These are phyloP conservation scores for Melanotaenia trifasciata DNA, from an alignment of 2,797 vertebrate genomes.

Conservation along the genomic window DNA sequence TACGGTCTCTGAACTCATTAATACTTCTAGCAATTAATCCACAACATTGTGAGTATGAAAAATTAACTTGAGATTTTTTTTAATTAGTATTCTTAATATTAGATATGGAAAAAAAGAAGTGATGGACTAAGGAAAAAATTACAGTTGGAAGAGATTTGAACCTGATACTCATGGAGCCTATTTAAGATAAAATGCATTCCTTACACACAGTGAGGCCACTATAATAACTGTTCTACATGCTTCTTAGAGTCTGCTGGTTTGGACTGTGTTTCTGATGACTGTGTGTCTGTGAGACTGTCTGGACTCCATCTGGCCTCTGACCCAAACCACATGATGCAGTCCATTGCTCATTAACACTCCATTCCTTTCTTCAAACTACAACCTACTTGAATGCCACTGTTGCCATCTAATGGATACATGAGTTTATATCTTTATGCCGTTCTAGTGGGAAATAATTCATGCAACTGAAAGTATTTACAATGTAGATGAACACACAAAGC, in stretches of 20 bases:
- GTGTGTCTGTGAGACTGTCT: conserved; percentile 56
- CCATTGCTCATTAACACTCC: conserved; percentile 58
- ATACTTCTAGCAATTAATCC: conserved; percentile 31
- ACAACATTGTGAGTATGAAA: conserved; percentile 5
- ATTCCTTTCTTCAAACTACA: conserved; percentile 37
- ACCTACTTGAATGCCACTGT: conserved; percentile 49
- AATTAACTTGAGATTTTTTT: not conserved
- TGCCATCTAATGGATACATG: conserved; percentile 72
- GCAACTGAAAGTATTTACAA: conserved; percentile 12
- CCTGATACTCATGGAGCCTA: conserved; percentile 1
- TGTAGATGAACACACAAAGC: not conserved
- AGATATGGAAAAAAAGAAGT: not conserved
- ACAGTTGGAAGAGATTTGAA: conserved; percentile 1
- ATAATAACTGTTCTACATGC: conserved; percentile 33
- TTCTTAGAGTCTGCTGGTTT: conserved; percentile 36
- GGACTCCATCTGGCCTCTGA: conserved; percentile 63
- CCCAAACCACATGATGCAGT: conserved; percentile 58
- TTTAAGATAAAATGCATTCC: conserved; percentile 23
- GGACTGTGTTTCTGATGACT: conserved; percentile 57
- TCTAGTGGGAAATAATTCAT: not conserved
- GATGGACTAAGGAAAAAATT: conserved; percentile 1
- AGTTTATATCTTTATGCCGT: conserved; percentile 30
- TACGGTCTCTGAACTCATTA: conserved; percentile 55
- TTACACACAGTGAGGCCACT: conserved; percentile 29
- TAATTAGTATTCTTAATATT: not conserved